Evolutionary conservation across 1,140 invertebrate species (phyloP), one percentile per base, ranked within the genome.

Genomic region (Phthorimaea operculella): DNA sequence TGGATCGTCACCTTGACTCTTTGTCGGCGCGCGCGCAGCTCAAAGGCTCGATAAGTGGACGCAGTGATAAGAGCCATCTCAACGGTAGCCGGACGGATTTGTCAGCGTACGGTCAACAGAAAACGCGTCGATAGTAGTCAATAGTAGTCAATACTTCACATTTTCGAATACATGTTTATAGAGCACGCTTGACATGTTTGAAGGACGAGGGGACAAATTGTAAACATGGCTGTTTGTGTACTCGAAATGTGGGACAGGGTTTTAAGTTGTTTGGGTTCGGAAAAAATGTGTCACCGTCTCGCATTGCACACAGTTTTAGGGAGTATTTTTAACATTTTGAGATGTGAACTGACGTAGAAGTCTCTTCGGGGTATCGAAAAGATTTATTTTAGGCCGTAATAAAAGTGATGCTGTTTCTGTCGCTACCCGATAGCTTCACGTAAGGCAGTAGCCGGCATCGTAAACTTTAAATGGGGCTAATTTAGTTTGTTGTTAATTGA

Each of bases 401-500:
- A 28, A 28, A 28, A 28, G 2, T 28, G 21, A 28, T 28, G 36
- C n/a, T 9, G 36, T 47, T 47, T 47, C 44, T 47, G 48, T 50
- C 18, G 21, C 48, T 33, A 50, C 48, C 14, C 7, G 48, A 28
- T 14, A 7, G 21, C 9, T 52, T 53, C 68, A 81, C 79, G 81
- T 83, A 84, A 81, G 79, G 74, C 78, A 60, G 81, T 84, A 84
- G 81, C 81, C 64, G 71, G 54, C 66, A 68, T 83, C 79, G 77
- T 84, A 83, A 84, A 84, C 54, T 77, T 79, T 83, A 83, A 84
- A 84, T 81, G 79, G 81, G 67, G 64, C 77, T 81, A 83, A 84
- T 83, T 84, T 76, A 81, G 81, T 76, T 72, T 70, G 77, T 66
- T 80, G 81, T 85, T 85, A 85, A 85, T 83, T 84, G 81, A 80